Base-by-base conservation (phyloP, 2,888 invertebrate species). In the Cotesia congregata region DNA sequence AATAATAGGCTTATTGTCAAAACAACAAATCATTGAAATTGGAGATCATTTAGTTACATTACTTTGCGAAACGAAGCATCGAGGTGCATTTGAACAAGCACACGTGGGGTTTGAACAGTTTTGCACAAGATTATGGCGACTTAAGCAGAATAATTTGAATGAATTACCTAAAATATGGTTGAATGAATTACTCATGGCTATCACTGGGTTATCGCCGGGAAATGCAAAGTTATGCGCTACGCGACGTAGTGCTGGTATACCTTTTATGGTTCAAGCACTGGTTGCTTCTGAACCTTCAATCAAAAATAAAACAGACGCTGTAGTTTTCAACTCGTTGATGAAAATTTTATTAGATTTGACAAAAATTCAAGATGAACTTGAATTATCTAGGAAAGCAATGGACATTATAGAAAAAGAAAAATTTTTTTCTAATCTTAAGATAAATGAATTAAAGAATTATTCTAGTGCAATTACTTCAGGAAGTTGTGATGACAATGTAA, bases 41-140 rank as follows among this genome's bases (percentile, higher is more conserved):
- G 95, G 95, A 0, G 91, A 92, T 39, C 93, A 94, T 85, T 93
- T 95, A 85, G 92, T 93, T 0, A 84, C 90, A 3, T 90, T 95
- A 59, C 91, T 96, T 38, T 90, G 93, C 0, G 93, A 93, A 87
- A 96, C 97, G 0, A 96, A 97, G 88, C 99, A 99, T 90, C 92
- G 98, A 78, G 99, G 99, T 1, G 98, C 98, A n/a, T 98, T 98
- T 89, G 98, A 99, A 87, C 96, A 98, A 89, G 97, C 97, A 0
- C 96, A 96, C 86, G 93, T 96, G 9, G 98, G 97, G 0, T 98
- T 98, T 90, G 93, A 93, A 1, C 92, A 93, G 84, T 90, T 97
- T 67, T 94, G 96, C 81, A 90, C 91, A 0, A 92, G 94, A 88
- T 91, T 95, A 39, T 94, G 94, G 94, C 91, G 90, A 90, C 83